phyloP scores from a whole-genome alignment of 30 jellyfish, hydroid and myxozoan species.

The Aurelia aurita region DNA sequence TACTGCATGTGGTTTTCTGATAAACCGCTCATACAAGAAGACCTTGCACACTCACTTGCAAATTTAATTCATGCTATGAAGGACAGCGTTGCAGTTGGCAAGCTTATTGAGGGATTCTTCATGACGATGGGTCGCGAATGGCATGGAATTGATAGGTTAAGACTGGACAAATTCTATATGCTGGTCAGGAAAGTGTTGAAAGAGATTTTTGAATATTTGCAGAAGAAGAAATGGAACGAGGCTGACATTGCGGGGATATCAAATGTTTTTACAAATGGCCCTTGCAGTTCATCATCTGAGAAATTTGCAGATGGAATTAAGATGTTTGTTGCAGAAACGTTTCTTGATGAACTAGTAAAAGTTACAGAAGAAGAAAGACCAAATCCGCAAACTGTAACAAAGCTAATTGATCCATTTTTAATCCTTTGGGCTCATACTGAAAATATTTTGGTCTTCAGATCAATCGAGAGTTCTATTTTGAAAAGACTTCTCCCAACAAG shows the following conservation, averaged over 20 bases:
- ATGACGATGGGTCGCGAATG: conserved; percentile 96
- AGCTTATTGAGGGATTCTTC: conserved; percentile 65
- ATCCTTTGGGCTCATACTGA: conserved; percentile 34
- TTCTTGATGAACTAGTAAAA: conserved; percentile 49
- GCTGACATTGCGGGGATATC: background rate
- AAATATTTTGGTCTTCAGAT: conserved; percentile 11
- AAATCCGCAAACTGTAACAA: background rate
- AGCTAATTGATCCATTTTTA: conserved; percentile 47
- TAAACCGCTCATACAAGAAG: conserved; percentile 90
- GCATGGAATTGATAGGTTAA: conserved; percentile 90
- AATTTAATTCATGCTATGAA: conserved; percentile 39
- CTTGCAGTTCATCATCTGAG: conserved; percentile 21
- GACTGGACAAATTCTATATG: conserved; percentile 92
- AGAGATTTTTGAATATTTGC: conserved; percentile 32
- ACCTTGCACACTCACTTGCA: conserved; percentile 78
- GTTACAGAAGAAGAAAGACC: conserved; percentile 26
- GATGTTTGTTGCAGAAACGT: conserved; percentile 59
- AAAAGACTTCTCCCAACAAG: conserved; percentile 11
- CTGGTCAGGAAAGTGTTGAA: conserved; percentile 58
- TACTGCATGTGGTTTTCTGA: conserved; percentile 98
- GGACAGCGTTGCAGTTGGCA: conserved; percentile 31
- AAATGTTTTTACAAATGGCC: conserved; percentile 28
- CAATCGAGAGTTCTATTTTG: conserved; percentile 15
- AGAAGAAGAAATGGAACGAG: conserved; percentile 36
- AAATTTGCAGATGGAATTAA: conserved; percentile 58